These are phyloP conservation scores for Pachydiplax longipennis DNA, from an alignment of 2,888 invertebrate genomes.

Conservation along the genomic window DNA sequence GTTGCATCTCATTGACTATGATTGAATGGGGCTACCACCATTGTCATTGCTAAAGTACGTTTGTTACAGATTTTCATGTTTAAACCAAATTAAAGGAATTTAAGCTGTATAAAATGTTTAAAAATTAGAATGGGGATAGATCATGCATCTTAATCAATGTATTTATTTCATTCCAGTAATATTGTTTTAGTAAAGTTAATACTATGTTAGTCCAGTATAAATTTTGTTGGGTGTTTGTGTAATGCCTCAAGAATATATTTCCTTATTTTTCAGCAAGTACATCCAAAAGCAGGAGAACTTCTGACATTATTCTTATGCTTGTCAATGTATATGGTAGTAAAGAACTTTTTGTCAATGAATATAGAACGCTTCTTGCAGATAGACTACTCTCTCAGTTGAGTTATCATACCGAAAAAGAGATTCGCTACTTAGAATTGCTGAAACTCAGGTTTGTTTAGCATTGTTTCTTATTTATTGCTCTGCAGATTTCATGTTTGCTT, in stretches of 20 bases:
- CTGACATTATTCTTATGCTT: conserved; percentile 97
- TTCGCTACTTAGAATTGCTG: conserved; percentile 89
- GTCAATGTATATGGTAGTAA: conserved; percentile 99
- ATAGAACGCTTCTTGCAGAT: conserved; percentile 91
- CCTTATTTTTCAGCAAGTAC: conserved; percentile 62
- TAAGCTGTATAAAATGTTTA: too few species aligned
- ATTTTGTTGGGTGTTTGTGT: too few species aligned
- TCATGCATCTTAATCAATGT: too few species aligned
- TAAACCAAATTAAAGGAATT: too few species aligned
- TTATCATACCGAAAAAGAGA: conserved; percentile 89
- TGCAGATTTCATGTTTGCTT: not conserved
- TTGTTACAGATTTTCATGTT: too few species aligned
- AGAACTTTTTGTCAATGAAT: conserved; percentile 97
- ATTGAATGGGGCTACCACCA: too few species aligned
- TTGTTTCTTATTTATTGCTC: not conserved
- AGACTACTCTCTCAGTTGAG: conserved; percentile 81
- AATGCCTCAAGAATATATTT: conserved; percentile 48
- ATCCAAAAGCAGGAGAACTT: conserved; percentile 68
- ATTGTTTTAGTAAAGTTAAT: too few species aligned
- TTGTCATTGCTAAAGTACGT: too few species aligned
- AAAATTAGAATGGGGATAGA: too few species aligned
- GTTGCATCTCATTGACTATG: too few species aligned
- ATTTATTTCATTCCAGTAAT: too few species aligned
- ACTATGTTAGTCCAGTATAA: too few species aligned
- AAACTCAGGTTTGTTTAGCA: conserved; percentile 69